Evolutionary conservation across 2,113 vertebrate species (phyloP), one percentile per base, ranked within the genome.

Genomic region (Gnathochromis pfefferi): DNA sequence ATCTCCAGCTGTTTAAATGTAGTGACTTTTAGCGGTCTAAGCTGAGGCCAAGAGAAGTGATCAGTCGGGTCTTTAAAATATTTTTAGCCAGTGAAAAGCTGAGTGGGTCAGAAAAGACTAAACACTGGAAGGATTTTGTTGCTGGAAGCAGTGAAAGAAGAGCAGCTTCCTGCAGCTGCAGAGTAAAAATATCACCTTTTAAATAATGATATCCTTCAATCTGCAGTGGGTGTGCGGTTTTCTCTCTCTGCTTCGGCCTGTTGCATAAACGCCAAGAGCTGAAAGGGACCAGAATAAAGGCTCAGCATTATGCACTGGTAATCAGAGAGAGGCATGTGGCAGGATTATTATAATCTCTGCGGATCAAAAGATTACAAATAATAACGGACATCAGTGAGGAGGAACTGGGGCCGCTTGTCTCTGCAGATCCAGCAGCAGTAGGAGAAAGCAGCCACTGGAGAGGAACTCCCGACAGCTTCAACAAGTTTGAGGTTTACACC

Each of bases 331-430:
- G 90, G 82, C 89, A 82, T 91, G 90, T 88, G 88, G 91, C 85
- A 5, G 91, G 93, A 94, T 94, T 94, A 95, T 94, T 65, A 93
- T 91, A 84, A 91, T 94, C 89, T 89, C 45, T 88, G 84, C 79
- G 89, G 93, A 93, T 94, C 91, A 95, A 92, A 82, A 92, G 93
- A 94, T 95, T 95, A 94, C 88, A 91, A 88, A 92, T 84, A 40
- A 91, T 81, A 86, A 83, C 90, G 35, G 85, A 80, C 81, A n/a
- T 88, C 75, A 68, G 83, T 57, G 45, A 6, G 16, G 79, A 73
- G 2, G 82, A 54, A 57, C 83, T 38, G 17, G 60, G 42, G n/a
- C 65, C 28, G 79, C 63, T 57, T 86, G 87, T 73, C 57, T 33
- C 47, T 54, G 68, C 60, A 82, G 54, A 9, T 47, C 10, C 42